Conservation (phyloP, 2,113 vertebrate genomes). For the Gyps fulvus region DNA sequence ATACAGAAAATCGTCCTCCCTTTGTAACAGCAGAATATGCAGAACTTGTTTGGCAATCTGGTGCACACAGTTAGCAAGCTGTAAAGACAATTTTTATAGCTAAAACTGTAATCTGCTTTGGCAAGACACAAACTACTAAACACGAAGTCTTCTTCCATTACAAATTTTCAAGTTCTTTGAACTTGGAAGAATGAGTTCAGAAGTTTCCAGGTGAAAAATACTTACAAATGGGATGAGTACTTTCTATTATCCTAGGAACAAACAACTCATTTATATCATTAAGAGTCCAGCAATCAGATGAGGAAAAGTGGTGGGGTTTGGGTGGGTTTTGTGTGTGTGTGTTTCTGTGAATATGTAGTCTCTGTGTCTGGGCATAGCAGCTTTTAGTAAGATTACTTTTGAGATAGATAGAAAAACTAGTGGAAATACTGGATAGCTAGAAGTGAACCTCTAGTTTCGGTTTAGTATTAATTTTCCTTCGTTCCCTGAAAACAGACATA, state of each 20-base stretch:
- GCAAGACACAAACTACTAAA: background rate
- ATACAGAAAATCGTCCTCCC: accelerated
- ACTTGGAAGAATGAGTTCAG: background rate
- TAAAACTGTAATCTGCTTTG: background rate
- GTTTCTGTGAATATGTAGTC: background rate
- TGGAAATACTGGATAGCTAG: background rate
- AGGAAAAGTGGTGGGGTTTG: background rate
- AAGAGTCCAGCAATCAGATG: background rate
- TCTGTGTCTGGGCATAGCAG: background rate
- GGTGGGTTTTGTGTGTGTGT: background rate
- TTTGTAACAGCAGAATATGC: background rate
- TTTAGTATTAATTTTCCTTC: background rate
- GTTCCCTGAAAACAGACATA: background rate
- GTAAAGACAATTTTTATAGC: background rate
- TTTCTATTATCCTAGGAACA: background rate
- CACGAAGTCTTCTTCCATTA: background rate
- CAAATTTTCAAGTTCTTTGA: background rate
- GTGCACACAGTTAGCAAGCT: background rate
- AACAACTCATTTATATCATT: background rate
- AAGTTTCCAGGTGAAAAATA: background rate
- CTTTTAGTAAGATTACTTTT: background rate
- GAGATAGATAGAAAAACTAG: background rate
- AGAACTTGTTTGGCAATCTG: background rate
- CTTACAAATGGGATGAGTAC: background rate
- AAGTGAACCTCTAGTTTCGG: background rate